These are phyloP conservation scores for Charadrius vociferus DNA, from an alignment of 2,113 vertebrate species.

Conservation along the genomic window DNA sequence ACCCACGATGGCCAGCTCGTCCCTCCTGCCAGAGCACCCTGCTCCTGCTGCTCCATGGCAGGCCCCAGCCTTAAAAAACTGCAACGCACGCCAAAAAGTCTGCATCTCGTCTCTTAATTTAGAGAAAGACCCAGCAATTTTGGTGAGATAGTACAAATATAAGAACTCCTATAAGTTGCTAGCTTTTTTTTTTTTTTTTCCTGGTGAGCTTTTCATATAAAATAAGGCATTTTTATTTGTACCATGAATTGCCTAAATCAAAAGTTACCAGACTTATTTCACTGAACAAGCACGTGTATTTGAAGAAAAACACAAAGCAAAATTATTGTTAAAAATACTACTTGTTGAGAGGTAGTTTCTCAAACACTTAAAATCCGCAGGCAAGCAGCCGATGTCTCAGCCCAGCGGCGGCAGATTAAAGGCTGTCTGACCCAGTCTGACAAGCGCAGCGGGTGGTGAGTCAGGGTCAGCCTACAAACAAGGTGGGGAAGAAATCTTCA, in stretches of 20 bases:
- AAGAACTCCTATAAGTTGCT: background rate
- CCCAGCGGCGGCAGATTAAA: background rate
- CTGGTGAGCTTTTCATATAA: background rate
- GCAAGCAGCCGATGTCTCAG: background rate
- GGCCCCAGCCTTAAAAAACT: too few species aligned
- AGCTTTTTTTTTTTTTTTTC: too few species aligned
- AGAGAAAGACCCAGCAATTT: background rate
- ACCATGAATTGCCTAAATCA: background rate
- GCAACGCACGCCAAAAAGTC: background rate
- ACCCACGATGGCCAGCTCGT: background rate
- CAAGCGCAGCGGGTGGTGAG: background rate
- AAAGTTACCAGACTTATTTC: background rate
- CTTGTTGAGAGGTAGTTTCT: background rate
- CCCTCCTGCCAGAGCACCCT: background rate
- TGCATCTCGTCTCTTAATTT: accelerated
- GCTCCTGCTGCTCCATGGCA: background rate
- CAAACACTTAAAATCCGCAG: background rate
- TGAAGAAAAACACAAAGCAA: background rate
- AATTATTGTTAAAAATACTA: background rate
- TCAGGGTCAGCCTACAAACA: background rate
- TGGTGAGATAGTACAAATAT: accelerated
- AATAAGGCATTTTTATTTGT: background rate
- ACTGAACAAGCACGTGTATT: background rate
- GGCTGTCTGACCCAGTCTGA: background rate
- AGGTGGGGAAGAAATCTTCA: background rate